Evolutionary conservation across 2,113 vertebrate genomes (phyloP).

Genomic region (Sturnira hondurensis): DNA sequence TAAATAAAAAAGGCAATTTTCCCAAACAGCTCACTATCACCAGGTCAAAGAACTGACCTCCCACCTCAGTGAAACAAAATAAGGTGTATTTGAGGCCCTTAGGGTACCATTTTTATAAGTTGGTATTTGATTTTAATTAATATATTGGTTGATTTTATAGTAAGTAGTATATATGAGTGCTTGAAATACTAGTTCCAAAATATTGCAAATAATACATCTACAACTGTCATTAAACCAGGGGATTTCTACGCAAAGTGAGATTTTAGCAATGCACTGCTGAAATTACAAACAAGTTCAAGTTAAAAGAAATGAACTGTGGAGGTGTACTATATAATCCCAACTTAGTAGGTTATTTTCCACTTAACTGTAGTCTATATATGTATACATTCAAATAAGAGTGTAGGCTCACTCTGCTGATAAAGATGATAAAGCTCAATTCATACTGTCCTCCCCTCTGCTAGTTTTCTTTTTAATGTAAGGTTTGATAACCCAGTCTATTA

Average conservation of each 20-base stretch:
- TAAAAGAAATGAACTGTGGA: not conserved
- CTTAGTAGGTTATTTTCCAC: not conserved
- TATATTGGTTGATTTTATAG: not conserved
- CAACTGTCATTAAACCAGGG: conserved; percentile 1
- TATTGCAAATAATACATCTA: conserved; percentile 24
- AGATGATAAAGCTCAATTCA: not conserved
- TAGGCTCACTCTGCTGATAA: not conserved
- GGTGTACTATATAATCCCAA: not conserved
- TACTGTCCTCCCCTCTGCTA: not conserved
- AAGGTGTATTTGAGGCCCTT: not conserved
- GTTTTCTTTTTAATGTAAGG: not conserved
- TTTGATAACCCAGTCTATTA: conserved; percentile 1
- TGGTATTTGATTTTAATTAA: conserved; percentile 48
- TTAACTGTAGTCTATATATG: not conserved
- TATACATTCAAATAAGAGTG: not conserved
- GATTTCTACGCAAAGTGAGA: conserved; percentile 27
- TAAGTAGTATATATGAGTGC: conserved; percentile 1
- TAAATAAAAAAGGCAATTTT: conserved; percentile 66
- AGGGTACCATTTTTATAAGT: conserved; percentile 35
- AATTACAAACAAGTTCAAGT: not conserved
- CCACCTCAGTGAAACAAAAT: conserved; percentile 42
- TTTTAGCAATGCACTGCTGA: not conserved
- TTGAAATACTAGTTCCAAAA: conserved; percentile 42
- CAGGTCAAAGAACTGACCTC: conserved; percentile 57
- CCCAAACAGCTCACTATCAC: conserved; percentile 39